Evolutionary conservation across 2,888 invertebrate genomes (phyloP).

Genomic region (Dendrolimus pini): DNA sequence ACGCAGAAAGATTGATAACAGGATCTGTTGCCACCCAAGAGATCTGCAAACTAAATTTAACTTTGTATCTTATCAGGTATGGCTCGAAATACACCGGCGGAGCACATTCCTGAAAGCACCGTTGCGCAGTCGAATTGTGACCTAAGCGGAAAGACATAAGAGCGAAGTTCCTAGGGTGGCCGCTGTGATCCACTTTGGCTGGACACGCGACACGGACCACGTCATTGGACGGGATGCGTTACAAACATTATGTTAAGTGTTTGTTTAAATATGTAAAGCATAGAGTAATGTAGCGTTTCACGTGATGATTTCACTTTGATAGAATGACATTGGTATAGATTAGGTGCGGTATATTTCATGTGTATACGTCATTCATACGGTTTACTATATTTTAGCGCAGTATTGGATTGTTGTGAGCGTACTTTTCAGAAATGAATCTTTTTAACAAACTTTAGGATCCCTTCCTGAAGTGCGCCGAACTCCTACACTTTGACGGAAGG

Average conservation of each 20-base stretch:
- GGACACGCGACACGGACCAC: slow-evolving; percentile 15
- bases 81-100: slow-evolving; percentile 13
- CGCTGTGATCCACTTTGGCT: slow-evolving; percentile 22
- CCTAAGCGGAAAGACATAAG: slow-evolving; percentile 10
- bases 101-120: background rate
- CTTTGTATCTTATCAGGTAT: slow-evolving; percentile 17
- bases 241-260: slow-evolving; percentile 32
- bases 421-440: too few relatives aligned
- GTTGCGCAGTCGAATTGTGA: background rate
- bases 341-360: background rate
- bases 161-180: slow-evolving; percentile 15
- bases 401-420: too few relatives aligned
- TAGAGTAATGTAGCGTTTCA: background rate
- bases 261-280: slow-evolving; percentile 25
- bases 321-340: background rate
- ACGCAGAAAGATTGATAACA: slow-evolving; percentile 34
- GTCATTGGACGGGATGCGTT: slow-evolving; percentile 19
- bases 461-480: too few relatives aligned
- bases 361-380: background rate
- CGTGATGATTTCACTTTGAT: slow-evolving; percentile 2
- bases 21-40: slow-evolving; percentile 35
- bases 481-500: too few relatives aligned
- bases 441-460: too few relatives aligned
- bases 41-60: slow-evolving; percentile 19
- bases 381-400: too few relatives aligned